These are phyloP conservation scores for Aphis craccivora DNA, from an alignment of 1,140 invertebrate species.

Conservation along the genomic window DNA sequence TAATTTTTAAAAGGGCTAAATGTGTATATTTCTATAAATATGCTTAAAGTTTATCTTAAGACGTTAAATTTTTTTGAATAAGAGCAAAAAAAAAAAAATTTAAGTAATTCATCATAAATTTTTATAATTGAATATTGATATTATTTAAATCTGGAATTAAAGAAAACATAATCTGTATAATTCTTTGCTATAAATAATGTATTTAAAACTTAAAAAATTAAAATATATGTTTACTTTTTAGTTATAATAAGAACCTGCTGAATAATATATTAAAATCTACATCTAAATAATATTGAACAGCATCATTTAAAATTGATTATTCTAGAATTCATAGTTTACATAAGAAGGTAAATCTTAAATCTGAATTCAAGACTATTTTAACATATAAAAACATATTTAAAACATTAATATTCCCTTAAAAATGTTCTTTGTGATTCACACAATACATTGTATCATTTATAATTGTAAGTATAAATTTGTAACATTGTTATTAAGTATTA, in stretches of 20 bases:
- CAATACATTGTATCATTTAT: not conserved
- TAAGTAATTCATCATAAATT: not conserved
- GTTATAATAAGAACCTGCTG: no score
- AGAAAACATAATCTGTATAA: not conserved
- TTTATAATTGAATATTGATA: not conserved
- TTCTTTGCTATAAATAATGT: not conserved
- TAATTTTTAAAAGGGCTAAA: not conserved
- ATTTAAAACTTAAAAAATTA: not conserved
- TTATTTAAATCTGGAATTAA: not conserved
- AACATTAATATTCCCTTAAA: not conserved
- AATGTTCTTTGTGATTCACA: rapidly evolving
- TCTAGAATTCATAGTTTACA: not conserved
- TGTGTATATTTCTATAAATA: not conserved
- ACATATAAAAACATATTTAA: not conserved
- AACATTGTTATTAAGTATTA: not conserved
- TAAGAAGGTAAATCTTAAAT: not conserved
- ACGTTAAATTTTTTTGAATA: not conserved
- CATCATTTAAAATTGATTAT: not conserved
- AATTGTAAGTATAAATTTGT: not conserved
- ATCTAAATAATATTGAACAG: not conserved
- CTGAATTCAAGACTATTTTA: not conserved
- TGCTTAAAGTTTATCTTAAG: not conserved
- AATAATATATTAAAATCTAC: not conserved
- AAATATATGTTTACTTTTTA: not conserved
- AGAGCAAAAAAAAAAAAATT: not conserved